A percentile compares a stretch with the other conserved stretches of the same genome.
These are phyloP conservation scores for Mastacembelus armatus DNA, from an alignment of 2,797 vertebrate species.

Conservation along the genomic window DNA sequence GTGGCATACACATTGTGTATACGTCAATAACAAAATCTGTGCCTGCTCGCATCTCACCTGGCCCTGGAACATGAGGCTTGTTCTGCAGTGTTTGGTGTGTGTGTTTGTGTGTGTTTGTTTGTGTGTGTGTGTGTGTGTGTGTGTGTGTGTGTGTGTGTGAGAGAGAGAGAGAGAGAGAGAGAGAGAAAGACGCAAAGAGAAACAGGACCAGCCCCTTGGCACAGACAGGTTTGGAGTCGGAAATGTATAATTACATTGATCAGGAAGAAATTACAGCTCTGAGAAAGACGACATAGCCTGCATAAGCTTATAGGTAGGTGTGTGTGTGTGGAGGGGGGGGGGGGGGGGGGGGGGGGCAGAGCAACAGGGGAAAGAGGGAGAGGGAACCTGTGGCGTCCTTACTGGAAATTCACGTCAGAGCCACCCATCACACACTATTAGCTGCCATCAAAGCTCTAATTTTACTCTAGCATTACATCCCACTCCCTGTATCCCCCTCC, in stretches of 20 bases:
- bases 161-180: no score
- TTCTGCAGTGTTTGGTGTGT: slow-evolving; percentile 12
- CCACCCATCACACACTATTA: slow-evolving; percentile 89
- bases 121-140: slow-evolving; percentile 3
- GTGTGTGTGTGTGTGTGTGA: slow-evolving; percentile 7
- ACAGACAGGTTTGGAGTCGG: slow-evolving; percentile 60
- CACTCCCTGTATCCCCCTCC: slow-evolving; percentile 76
- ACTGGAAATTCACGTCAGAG: slow-evolving; percentile 85
- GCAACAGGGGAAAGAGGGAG: slow-evolving; percentile 25
- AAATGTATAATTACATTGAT: slow-evolving; percentile 85
- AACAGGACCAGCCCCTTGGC: slow-evolving; percentile 68
- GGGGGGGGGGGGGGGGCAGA: slow-evolving; percentile 30
- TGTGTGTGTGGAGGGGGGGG: slow-evolving; percentile 55
- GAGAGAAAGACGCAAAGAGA: slow-evolving; percentile 25
- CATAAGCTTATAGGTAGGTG: slow-evolving; percentile 84
- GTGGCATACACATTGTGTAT: slow-evolving; percentile 1
- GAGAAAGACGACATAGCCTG: slow-evolving; percentile 71
- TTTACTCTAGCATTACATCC: slow-evolving; percentile 90
- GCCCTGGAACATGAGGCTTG: slow-evolving; percentile 16
- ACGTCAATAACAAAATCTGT: slow-evolving; percentile 25
- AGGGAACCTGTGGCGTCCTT: slow-evolving; percentile 81
- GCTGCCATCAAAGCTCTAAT: slow-evolving; percentile 89
- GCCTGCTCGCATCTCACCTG: slow-evolving; percentile 27
- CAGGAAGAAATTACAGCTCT: slow-evolving; percentile 85
- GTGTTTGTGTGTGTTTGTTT: slow-evolving; percentile 13